Evolutionary conservation across 2,888 invertebrate species (phyloP).

Genomic region (Cantharis flavilabris): DNA sequence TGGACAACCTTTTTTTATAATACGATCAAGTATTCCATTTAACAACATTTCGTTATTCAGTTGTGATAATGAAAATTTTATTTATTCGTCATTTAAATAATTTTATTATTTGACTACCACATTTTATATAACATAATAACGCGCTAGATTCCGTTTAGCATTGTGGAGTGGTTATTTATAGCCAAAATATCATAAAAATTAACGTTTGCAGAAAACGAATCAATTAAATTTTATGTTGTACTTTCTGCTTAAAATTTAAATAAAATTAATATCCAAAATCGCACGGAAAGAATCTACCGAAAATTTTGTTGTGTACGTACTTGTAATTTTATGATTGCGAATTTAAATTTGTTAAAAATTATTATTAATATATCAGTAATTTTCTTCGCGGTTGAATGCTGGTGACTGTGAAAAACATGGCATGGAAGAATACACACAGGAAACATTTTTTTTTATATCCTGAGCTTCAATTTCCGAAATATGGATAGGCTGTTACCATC

Average conservation of each 20-base stretch:
- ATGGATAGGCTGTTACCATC: not conserved
- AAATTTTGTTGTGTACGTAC: not conserved
- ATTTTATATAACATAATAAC: not conserved
- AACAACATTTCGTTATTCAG: not conserved
- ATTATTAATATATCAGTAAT: not conserved
- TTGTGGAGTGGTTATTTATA: not conserved
- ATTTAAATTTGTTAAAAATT: not conserved
- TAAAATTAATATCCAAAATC: not conserved
- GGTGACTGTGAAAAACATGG: not conserved
- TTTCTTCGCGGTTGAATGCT: not conserved
- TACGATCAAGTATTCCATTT: not conserved
- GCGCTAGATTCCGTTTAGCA: not conserved
- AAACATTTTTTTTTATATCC: not conserved
- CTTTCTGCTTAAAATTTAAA: not conserved
- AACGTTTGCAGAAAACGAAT: not conserved
- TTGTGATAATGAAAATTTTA: not conserved
- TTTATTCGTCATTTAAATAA: not conserved
- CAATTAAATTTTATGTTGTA: not conserved
- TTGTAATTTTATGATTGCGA: not conserved
- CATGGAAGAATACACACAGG: not conserved
- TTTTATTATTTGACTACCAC: not conserved
- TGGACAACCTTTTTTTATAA: conserved; percentile 29
- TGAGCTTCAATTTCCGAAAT: not conserved
- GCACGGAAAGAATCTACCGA: not conserved
- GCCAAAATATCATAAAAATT: not conserved